Conservation (phyloP, 92 coral and sea anemone species). For the Epizoanthus scotinus region DNA sequence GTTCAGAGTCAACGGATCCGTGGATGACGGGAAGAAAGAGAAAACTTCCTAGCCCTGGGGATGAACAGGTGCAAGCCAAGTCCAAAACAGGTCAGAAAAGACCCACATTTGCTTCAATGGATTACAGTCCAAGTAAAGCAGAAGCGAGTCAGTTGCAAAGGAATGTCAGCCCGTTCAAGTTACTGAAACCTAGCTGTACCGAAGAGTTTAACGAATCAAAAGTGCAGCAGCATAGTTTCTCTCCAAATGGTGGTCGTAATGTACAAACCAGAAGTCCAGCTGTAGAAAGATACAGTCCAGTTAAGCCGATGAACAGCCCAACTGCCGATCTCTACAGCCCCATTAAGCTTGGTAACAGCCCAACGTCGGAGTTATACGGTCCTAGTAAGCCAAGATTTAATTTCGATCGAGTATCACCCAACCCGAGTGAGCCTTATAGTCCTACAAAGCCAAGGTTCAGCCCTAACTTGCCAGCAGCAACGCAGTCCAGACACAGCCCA, state of each 20-base stretch:
- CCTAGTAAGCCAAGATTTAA: not conserved
- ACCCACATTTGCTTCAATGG: not conserved
- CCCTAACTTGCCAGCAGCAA: constrained; percentile 17
- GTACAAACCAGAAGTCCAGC: not conserved
- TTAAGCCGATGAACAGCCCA: not conserved
- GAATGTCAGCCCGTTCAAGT: not conserved
- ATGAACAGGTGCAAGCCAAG: not conserved
- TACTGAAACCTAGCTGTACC: not conserved
- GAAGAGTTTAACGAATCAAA: not conserved
- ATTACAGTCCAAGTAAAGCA: not conserved
- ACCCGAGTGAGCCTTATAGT: constrained; percentile 12
- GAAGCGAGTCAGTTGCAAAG: not conserved
- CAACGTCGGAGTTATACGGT: not conserved
- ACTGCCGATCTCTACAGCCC: constrained; percentile 9
- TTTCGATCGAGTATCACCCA: constrained; percentile 8
- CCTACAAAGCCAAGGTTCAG: constrained; percentile 31
- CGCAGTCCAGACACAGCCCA: constrained; percentile 23
- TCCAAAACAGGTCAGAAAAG: not conserved
- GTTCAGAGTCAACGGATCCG: not conserved
- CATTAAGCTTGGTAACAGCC: not conserved
- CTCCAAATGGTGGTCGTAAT: not conserved
- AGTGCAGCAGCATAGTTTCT: not conserved
- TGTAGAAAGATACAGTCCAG: not conserved
- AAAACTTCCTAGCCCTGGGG: not conserved
- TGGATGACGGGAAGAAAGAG: constrained; percentile 1